phyloP scores from a whole-genome alignment of 2,888 invertebrate genomes.

The Orthosia cruda region DNA sequence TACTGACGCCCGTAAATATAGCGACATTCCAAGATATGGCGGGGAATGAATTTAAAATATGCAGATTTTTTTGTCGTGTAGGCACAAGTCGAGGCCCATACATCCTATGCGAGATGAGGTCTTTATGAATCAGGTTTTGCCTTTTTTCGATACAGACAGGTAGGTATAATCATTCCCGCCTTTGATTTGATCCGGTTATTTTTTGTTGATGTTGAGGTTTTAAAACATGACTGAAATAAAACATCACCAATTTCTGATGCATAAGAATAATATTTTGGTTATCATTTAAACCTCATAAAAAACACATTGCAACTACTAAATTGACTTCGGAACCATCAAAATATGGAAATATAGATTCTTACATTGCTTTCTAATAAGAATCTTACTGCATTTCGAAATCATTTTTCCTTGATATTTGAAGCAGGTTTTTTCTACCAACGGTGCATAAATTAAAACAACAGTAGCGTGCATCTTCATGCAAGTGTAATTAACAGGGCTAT shows the following conservation, averaged over 20 bases:
- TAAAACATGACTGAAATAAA: slow-evolving; percentile 14
- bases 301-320: not conserved
- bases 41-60: slow-evolving; percentile 58
- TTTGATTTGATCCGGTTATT: slow-evolving; percentile 8
- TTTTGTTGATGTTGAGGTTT: slow-evolving; percentile 13
- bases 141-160: slow-evolving; percentile 39
- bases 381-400: not conserved
- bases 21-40: slow-evolving; percentile 65
- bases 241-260: not conserved
- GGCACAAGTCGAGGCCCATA: slow-evolving; percentile 1
- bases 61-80: slow-evolving; percentile 46
- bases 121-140: slow-evolving; percentile 52
- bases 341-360: not conserved
- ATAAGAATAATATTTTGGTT: slow-evolving; percentile 3
- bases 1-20: slow-evolving; percentile 29
- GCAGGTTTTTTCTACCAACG: not conserved
- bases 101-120: slow-evolving; percentile 26
- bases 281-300: not conserved
- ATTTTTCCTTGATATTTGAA: slow-evolving; percentile 21
- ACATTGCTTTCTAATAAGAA: slow-evolving; percentile 26
- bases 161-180: slow-evolving; percentile 14
- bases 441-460: slow-evolving; percentile 25
- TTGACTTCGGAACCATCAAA: not conserved
- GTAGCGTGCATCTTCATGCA: slow-evolving; percentile 52
- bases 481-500: slow-evolving; percentile 59